Evolutionary conservation across 2,113 vertebrate genomes (phyloP).

Genomic region (Halcyon malimbica): DNA sequence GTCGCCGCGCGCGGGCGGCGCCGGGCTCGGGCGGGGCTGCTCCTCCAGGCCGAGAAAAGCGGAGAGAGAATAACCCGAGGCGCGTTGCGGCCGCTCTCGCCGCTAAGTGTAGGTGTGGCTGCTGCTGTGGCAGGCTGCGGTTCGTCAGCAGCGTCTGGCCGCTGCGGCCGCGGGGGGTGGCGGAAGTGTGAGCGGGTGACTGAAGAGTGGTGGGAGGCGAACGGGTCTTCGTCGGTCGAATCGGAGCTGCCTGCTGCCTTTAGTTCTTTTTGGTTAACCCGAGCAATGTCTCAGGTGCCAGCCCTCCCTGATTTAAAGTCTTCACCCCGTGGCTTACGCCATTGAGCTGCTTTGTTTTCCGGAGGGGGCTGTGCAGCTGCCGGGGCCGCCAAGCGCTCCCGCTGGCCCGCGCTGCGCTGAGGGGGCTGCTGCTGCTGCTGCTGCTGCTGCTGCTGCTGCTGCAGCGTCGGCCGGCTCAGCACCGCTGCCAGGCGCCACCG

Average conservation of each 20-base stretch:
- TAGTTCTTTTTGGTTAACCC: not conserved
- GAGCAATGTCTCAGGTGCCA: not conserved
- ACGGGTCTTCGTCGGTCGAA: not conserved
- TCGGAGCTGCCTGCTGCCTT: not conserved
- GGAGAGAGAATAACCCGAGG: too few species aligned
- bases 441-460: not conserved
- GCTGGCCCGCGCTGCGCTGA: fast-evolving
- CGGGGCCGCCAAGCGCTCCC: fast-evolving
- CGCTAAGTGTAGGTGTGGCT: not conserved
- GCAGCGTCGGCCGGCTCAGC: not conserved
- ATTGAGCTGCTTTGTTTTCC: not conserved
- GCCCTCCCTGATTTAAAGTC: not conserved
- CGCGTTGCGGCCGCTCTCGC: too few species aligned
- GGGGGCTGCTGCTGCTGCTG: not conserved
- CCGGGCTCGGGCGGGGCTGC: too few species aligned
- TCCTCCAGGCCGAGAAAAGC: not conserved
- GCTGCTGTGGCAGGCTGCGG: fast-evolving
- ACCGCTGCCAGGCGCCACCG: not conserved
- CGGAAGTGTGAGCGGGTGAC: not conserved
- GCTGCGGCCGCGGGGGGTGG: not conserved
- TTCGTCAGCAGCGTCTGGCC: not conserved
- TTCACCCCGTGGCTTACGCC: not conserved
- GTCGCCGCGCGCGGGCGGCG: not conserved
- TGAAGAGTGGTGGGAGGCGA: not conserved
- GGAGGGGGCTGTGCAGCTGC: not conserved